phyloP scores from a whole-genome alignment of 2,113 vertebrate species.

The Chloroceryle aenea region DNA sequence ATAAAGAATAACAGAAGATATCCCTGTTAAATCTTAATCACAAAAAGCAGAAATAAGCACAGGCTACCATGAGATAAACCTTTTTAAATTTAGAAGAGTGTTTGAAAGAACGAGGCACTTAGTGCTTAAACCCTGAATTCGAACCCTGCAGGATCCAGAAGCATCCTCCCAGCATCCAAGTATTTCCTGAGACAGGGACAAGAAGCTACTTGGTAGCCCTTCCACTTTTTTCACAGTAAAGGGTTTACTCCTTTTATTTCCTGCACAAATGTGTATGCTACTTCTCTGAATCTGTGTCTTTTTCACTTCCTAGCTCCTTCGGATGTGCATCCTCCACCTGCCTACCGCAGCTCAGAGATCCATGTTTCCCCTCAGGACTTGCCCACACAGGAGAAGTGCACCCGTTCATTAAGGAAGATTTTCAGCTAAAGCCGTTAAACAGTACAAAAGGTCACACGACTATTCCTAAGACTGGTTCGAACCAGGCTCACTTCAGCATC shows the following conservation, averaged over 20 bases:
- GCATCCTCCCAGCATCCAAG: neutral
- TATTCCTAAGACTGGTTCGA: neutral
- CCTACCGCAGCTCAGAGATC: neutral
- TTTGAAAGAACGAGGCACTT: neutral
- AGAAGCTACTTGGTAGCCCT: neutral
- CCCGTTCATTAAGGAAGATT: neutral
- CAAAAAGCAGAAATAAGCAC: neutral
- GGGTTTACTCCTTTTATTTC: neutral
- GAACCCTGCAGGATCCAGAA: neutral
- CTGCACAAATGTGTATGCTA: neutral
- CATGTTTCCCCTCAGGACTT: accelerated
- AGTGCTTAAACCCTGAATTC: neutral
- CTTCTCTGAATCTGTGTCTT: neutral
- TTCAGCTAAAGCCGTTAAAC: neutral
- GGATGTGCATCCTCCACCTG: neutral
- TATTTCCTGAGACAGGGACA: neutral
- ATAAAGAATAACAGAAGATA: neutral
- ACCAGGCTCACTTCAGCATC: neutral
- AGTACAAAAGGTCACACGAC: neutral
- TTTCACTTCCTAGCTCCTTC: neutral
- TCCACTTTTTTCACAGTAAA: neutral
- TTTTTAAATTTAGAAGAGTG: neutral
- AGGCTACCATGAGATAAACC: neutral
- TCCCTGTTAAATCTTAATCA: neutral
- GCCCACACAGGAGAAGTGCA: neutral